A percentile compares a stretch with the other conserved stretches of the same genome.
Evolutionary conservation across 1,140 invertebrate genomes (phyloP).

Genomic region (Colletes gigas): DNA sequence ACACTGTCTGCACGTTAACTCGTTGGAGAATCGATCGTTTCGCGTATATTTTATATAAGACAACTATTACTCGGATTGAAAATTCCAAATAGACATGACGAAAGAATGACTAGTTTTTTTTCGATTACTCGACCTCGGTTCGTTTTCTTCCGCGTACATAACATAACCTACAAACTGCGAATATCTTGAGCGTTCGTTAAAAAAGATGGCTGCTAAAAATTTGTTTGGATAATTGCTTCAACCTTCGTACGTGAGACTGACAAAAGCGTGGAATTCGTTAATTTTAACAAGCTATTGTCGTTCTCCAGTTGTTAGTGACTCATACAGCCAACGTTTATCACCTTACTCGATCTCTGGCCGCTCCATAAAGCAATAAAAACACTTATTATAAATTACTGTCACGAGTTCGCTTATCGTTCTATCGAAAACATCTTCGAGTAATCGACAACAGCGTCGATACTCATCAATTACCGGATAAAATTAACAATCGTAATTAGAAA

Average conservation of each 20-base stretch:
- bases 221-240: constrained; percentile 16
- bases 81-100: too few species aligned
- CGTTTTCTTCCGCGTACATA: too few species aligned
- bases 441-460: neutral
- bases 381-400: neutral
- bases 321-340: neutral
- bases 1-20: too few species aligned
- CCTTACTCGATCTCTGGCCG: neutral
- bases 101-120: too few species aligned
- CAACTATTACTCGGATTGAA: too few species aligned
- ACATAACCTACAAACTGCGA: too few species aligned
- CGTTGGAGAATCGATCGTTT: too few species aligned
- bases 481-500: neutral
- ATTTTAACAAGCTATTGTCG: constrained; percentile 36
- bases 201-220: neutral
- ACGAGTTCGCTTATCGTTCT: neutral
- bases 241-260: neutral
- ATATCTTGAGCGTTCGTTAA: too few species aligned
- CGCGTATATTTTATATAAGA: too few species aligned
- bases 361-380: neutral
- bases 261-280: constrained; percentile 16
- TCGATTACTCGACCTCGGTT: too few species aligned
- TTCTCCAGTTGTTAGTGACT: neutral
- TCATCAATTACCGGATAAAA: neutral
- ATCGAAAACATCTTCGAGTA: neutral